Evolutionary conservation across 2,113 vertebrate genomes (phyloP).

Genomic region (Callaeas wilsoni): DNA sequence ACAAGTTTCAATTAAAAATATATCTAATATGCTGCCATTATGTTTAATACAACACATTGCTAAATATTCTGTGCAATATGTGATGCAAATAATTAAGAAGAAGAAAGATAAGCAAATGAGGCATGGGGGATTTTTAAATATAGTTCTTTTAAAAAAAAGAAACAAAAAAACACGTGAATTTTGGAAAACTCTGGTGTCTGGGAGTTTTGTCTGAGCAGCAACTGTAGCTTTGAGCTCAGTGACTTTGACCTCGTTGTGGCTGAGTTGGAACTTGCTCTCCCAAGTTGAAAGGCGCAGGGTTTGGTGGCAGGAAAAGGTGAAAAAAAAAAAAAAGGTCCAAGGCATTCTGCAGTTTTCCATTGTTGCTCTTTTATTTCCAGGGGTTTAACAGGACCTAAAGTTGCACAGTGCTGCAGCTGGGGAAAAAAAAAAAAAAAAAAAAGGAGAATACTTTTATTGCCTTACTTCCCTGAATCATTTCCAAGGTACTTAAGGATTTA

Average conservation of each 20-base stretch:
- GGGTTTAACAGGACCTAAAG: background rate
- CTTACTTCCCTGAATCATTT: constrained; percentile 39
- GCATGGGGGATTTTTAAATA: background rate
- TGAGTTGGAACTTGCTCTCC: constrained; percentile 58
- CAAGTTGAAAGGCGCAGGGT: constrained; percentile 47
- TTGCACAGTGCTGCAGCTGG: background rate
- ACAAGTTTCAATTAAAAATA: constrained; percentile 43
- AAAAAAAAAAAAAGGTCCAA: background rate
- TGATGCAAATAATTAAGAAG: constrained; percentile 13
- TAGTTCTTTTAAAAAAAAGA: background rate
- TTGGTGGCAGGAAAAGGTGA: constrained; percentile 32
- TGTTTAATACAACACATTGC: constrained; percentile 9
- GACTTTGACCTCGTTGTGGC: constrained; percentile 63
- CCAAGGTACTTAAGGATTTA: constrained; percentile 27
- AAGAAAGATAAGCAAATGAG: background rate
- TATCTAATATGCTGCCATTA: constrained; percentile 29
- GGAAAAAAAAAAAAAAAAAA: background rate
- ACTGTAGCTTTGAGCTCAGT: constrained; percentile 17
- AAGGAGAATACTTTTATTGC: background rate
- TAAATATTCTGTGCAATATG: constrained; percentile 7
- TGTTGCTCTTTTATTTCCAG: constrained; percentile 57
- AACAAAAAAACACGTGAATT: background rate
- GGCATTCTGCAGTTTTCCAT: constrained; percentile 33
- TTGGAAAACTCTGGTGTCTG: background rate
- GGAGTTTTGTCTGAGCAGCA: background rate